A percentile compares a stretch with the other conserved stretches of the same genome.
Conservation (phyloP, 1,140 invertebrate species). For the Ephestia elutella region DNA sequence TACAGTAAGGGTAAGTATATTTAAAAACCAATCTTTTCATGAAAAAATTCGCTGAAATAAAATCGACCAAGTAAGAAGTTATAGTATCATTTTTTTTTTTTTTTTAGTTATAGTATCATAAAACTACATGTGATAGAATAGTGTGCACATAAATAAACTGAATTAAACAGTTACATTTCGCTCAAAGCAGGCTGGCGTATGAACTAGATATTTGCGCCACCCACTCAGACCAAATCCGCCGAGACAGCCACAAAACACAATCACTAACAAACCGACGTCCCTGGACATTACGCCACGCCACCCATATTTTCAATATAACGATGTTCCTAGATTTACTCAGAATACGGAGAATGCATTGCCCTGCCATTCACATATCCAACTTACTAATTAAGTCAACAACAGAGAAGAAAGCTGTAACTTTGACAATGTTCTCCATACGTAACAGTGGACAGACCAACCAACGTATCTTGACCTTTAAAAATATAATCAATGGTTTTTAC, state of each 20-base stretch:
- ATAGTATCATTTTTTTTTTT: neutral
- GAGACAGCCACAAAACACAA: slow-evolving; percentile 9
- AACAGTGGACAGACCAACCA: slow-evolving; percentile 42
- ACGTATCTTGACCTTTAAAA: slow-evolving; percentile 27
- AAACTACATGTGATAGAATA: neutral
- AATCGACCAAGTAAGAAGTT: no score
- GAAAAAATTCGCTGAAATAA: no score
- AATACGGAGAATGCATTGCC: slow-evolving; percentile 59
- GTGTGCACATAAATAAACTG: neutral
- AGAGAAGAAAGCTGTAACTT: slow-evolving; percentile 69
- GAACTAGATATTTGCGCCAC: slow-evolving; percentile 1
- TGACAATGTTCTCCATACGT: slow-evolving; percentile 70
- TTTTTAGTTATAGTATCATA: no score
- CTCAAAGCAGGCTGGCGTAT: neutral
- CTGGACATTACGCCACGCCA: slow-evolving; percentile 31
- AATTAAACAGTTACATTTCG: neutral
- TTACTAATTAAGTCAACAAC: slow-evolving; percentile 72
- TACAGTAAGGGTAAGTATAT: no score
- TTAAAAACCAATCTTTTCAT: no score
- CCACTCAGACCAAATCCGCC: slow-evolving; percentile 1
- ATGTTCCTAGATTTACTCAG: slow-evolving; percentile 57
- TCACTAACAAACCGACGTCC: slow-evolving; percentile 4
- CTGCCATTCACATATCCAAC: slow-evolving; percentile 72
- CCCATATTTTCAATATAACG: slow-evolving; percentile 63
- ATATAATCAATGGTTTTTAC: slow-evolving; percentile 11